A percentile compares a stretch with the other conserved stretches of the same genome.
phyloP scores from a whole-genome alignment of 1,140 invertebrate genomes.

The Philotrypesis tridentata region DNA sequence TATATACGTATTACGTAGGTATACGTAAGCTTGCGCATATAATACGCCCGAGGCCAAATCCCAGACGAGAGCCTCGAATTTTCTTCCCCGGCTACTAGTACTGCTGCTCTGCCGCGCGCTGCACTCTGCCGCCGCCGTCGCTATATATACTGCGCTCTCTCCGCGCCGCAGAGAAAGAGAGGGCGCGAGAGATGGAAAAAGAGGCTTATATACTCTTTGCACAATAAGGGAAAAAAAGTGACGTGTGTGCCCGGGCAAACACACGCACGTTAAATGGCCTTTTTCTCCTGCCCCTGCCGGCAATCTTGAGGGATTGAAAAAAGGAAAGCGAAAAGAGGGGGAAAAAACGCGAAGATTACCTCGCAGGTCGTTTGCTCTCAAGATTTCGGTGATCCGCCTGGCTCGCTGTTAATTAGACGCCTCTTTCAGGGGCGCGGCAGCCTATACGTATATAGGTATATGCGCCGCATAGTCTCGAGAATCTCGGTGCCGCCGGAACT shows the following conservation, averaged over 20 bases:
- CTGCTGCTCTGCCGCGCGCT: too few relatives aligned
- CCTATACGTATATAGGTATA: constrained; percentile 40
- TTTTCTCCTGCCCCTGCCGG: constrained; percentile 53
- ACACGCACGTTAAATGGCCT: constrained; percentile 66
- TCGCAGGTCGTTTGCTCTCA: constrained; percentile 63
- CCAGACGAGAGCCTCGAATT: neutral
- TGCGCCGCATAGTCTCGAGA: constrained; percentile 27
- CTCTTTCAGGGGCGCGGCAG: too few relatives aligned
- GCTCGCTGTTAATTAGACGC: constrained; percentile 61
- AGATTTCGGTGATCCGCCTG: constrained; percentile 64
- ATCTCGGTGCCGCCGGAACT: constrained; percentile 17
- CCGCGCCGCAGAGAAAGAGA: too few relatives aligned
- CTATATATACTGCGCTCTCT: too few relatives aligned
- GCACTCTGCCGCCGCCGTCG: too few relatives aligned
- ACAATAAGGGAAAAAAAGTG: constrained; percentile 60
- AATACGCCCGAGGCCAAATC: constrained; percentile 23
- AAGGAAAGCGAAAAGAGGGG: constrained; percentile 30
- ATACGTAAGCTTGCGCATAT: too few relatives aligned
- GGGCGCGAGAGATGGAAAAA: neutral
- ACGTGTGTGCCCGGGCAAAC: constrained; percentile 51
- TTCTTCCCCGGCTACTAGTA: neutral
- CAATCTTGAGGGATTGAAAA: constrained; percentile 71
- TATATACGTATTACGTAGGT: too few relatives aligned
- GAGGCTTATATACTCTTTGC: constrained; percentile 52
- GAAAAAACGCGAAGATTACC: constrained; percentile 50